Evolutionary conservation across 2,113 vertebrate genomes (phyloP), one percentile per base, ranked within the genome.

Genomic region (Aldabrachelys gigantea): DNA sequence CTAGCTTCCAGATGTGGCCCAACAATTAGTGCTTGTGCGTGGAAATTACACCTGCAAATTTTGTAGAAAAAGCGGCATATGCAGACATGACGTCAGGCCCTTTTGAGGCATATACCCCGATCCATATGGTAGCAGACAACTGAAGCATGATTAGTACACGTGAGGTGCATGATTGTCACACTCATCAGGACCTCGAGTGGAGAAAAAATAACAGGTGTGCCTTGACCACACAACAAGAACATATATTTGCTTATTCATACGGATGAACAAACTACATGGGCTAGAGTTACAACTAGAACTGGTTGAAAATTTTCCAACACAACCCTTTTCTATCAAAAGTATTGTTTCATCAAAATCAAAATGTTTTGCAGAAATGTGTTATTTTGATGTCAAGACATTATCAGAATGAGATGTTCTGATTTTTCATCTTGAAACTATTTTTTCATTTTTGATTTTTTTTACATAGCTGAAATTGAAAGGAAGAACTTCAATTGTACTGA

Each of bases 1-100:
- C 92, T 90, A 52, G 53, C 90, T 87, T 81, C 21, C 85, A 14
- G 59, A 81, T 89, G 85, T 47, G 93, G 78, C 57, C 75, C 85
- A 92, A 91, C 90, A 29, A 86, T 88, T 84, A 84, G 9, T 54
- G 75, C 80, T 44, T 65, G 80, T 72, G 87, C 85, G 80, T 81
- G 87, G 53, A 72, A 83, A 87, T 90, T 47, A 47, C n/a, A 4
- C 75, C 50, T 5, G 24, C 10, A 87, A 44, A 53, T 81, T 78
- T 50, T 87, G 85, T 16, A 62, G 56, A 38, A 57, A 88, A 81
- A 24, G 65, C 7, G 1, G 35, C 35, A n/a, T 21, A 35, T 69
- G 65, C n/a, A 38, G 35, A 72, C 35, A n/a, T 4, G 4, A 69
- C 17, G 16, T 35, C 16, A 35, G 35, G 4, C 9, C 65, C 65